These are phyloP conservation scores for Elgonia sp. DNA, from an alignment of 2,888 invertebrate species.

Conservation along the genomic window DNA sequence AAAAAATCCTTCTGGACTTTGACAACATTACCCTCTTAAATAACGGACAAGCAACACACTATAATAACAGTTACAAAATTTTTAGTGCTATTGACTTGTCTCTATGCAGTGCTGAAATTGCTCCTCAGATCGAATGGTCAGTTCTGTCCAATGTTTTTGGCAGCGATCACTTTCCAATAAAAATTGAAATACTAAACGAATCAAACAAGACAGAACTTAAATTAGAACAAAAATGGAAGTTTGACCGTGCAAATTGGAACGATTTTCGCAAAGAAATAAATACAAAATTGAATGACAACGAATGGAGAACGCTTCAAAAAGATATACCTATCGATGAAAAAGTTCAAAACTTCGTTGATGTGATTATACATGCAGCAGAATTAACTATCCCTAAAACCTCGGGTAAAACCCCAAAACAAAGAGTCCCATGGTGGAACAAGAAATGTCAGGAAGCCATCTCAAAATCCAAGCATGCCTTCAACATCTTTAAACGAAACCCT, in stretches of 20 bases:
- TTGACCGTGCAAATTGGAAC: constrained; percentile 72
- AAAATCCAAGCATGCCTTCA: constrained; percentile 40
- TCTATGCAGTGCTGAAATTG: constrained; percentile 58
- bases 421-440: constrained; percentile 57
- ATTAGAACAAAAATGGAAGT: constrained; percentile 68
- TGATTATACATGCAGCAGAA: constrained; percentile 63
- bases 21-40: constrained; percentile 59
- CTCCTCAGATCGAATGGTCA: constrained; percentile 25
- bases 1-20: constrained; percentile 14
- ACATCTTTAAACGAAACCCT: constrained; percentile 30
- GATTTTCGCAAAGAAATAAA: constrained; percentile 45
- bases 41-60: constrained; percentile 67
- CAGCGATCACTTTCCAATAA: constrained; percentile 75
- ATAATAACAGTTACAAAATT: constrained; percentile 47
- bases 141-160: constrained; percentile 34
- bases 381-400: constrained; percentile 57
- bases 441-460: background rate
- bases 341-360: constrained; percentile 29
- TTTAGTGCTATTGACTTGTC: constrained; percentile 75
- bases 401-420: constrained; percentile 4
- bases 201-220: background rate
- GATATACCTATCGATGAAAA: constrained; percentile 46
- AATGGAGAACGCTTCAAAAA: background rate
- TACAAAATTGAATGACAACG: constrained; percentile 9
- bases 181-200: constrained; percentile 16